Evolutionary conservation across 2,113 vertebrate genomes (phyloP), one percentile per base, ranked within the genome.

Genomic region (Larimichthys crocea): DNA sequence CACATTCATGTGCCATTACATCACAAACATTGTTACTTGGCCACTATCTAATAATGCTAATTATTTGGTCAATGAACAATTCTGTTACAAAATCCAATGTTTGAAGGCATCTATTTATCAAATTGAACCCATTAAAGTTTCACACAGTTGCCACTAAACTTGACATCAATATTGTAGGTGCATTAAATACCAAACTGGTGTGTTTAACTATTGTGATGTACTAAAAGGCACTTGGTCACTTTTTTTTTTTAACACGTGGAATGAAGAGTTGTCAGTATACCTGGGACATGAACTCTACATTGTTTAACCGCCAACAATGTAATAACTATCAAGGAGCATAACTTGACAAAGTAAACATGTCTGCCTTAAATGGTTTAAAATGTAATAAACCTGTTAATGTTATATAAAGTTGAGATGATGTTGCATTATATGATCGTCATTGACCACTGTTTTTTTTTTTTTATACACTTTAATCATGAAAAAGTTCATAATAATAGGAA

Each of bases 211-310:
- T 35, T 75, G 57, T 48, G 29, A 74, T 81, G 53, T 35, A 55
- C 75, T 83, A 79, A 84, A 89, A 89, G 86, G 88, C 80, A 90
- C 83, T 86, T 87, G 31, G 24, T 72, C 62, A 63, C 19, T 63
- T 59, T 71, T 67, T 49, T 35, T 35, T 35, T 35, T 35, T 20
- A 42, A 61, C n/a, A 22, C 7, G 17, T 22, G 46, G 44, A 61
- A 42, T 40, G 64, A 20, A 61, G 40, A 49, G 44, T 17, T 67
- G 53, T 61, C 31, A 16, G 31, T 31, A 42, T 44, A n/a, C 26
- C 26, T 11, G 57, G 72, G 11, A 20, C n/a, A 44, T 44, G 16
- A 44, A 29, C 15, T 82, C 10, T 22, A 53, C 3, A 44, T 35
- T 48, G 19, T 19, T 19, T 31, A 22, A 14, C 44, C 12, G 4